Base-by-base conservation (phyloP, 2,113 vertebrate species). In the Poecilia latipinna region DNA sequence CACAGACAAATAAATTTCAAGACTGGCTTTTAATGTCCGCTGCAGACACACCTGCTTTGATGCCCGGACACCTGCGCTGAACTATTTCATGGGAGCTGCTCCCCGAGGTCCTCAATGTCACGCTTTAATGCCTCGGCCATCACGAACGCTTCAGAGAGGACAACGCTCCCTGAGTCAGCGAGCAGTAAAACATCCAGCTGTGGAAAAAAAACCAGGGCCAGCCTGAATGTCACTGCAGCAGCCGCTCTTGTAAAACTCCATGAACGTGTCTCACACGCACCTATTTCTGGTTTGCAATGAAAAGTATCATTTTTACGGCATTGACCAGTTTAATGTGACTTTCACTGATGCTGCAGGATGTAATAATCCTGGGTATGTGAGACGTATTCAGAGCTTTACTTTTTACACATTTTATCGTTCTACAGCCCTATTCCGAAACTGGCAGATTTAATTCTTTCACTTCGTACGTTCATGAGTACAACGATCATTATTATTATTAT, bases 181-280 rank as follows among this genome's bases (percentile, higher is more conserved):
- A 77, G 64, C 74, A 65, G 54, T 29, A 33, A 73, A 82, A 31
- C 80, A 80, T 82, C 85, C 85, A 88, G 63, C 86, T 85, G 86
- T 90, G 75, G 31, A 72, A 74, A 62, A 48, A 48, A 72, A 82
- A 37, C 2, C 35, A 79, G 70, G 54, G 61, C 60, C 12, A 80
- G 63, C 12, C 32, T 84, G 82, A 89, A 87, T 80, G 83, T 77
- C 84, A 80, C 79, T 68, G 69, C 84, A 76, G 68, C 75, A 78
- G 72, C 82, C 42, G 24, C 22, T 28, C 28, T 33, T 19, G 31
- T 1, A 54, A 51, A 54, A 51, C n/a, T 32, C 31, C 17, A 24
- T 19, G 29, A 22, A 64, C 7, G 51, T n/a, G 51, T 57, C 17
- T 48, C 44, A 48, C 44, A 19, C 5, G 17, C 44, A 48, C 15